Base-by-base conservation (phyloP, 2,113 vertebrate species). In the Furnarius figulus region DNA sequence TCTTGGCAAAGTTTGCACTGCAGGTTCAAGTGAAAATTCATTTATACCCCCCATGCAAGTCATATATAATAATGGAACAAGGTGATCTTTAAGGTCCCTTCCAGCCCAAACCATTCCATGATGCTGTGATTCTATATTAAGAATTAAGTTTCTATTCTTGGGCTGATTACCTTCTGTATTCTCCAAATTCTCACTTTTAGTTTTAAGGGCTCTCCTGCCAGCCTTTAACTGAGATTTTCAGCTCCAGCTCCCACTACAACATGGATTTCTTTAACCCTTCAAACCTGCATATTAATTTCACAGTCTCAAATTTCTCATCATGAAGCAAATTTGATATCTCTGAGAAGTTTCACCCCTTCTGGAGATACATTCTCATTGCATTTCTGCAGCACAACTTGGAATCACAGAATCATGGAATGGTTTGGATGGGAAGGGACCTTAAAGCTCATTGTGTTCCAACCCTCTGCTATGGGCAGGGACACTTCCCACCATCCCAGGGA, bases 1-100 rank as follows among this genome's bases (percentile, higher is more conserved):
- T n/a, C 77, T 44, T 74, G 50, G 50, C 68, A 49, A 80, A 89
- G 8, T 17, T 44, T n/a, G 30, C 35, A 31, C 12, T 62, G 28
- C 28, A 50, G 7, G 47, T 89, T 81, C 68, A 81, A 81, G 23
- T 31, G 68, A 55, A 89, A 65, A 16, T 53, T 39, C 30, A 73
- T 80, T 52, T n/a, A 35, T 19, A 31, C 9, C 21, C 40, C 49
- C 33, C 42, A 63, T 15, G 53, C 53, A 53, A 28, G 24, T 33
- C 3, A 0, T 31, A 55, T 0, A 1, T 28, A 66, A 22, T 46
- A 61, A 37, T 17, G n/a, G 25, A 12, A 37, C 35, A 17, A 61
- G 58, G 17, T 37, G n/a, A 37, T 37, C 23, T 59, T 59, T 59
- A 59, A 59, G 59, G 24, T 61, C 59, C 35, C 35, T 62, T 39